Conservation (phyloP, 2,888 invertebrate species). For the Invenusta paracnida region DNA sequence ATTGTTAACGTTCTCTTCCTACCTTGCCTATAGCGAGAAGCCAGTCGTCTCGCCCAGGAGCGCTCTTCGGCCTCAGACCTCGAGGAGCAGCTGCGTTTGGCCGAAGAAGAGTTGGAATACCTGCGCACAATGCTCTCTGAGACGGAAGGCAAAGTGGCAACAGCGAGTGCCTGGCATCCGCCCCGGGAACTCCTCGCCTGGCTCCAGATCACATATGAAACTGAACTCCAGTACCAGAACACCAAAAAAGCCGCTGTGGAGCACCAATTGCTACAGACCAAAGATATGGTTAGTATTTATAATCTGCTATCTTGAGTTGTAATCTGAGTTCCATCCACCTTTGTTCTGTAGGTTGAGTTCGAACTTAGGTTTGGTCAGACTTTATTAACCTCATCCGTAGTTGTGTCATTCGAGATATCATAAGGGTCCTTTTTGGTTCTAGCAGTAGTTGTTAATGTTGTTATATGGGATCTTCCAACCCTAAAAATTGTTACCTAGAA, state of each 20-base stretch:
- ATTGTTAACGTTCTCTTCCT: no score
- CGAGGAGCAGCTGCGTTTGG: slow-evolving; percentile 12
- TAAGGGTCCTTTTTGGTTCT: no score
- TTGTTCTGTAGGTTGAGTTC: background rate
- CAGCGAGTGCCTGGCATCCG: slow-evolving; percentile 82
- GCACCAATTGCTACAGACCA: slow-evolving; percentile 73
- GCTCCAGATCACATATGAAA: slow-evolving; percentile 85
- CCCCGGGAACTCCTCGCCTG: slow-evolving; percentile 81
- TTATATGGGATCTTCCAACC: no score
- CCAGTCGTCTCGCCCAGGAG: slow-evolving; percentile 24
- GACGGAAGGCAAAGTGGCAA: slow-evolving; percentile 65
- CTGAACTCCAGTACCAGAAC: slow-evolving; percentile 78
- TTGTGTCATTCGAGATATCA: no score
- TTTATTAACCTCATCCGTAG: no score
- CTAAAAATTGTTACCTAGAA: no score
- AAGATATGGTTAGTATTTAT: background rate
- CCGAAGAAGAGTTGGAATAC: background rate
- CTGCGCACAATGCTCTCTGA: background rate
- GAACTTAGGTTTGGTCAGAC: background rate
- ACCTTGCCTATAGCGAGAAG: slow-evolving; percentile 13
- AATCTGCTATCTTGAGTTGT: no score
- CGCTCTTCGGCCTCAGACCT: background rate
- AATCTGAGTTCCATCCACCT: background rate
- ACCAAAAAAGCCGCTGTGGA: slow-evolving; percentile 76
- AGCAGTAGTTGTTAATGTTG: no score